Conservation (phyloP, 2,113 vertebrate species). For the Osmerus eperlanus region DNA sequence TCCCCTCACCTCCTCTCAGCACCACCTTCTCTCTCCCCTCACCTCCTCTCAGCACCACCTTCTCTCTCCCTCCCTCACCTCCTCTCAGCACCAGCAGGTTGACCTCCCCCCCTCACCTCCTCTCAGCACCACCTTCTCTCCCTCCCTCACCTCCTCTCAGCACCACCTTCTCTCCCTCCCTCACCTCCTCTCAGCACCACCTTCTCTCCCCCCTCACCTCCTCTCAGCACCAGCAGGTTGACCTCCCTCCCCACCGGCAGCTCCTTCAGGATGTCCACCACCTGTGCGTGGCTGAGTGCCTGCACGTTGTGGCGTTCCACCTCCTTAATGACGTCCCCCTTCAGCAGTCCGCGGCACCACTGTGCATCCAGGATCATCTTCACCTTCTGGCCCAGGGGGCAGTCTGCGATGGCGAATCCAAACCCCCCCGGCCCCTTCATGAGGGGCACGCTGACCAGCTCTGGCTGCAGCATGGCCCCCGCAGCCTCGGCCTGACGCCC, state of each 20-base stretch:
- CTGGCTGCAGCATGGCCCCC: constrained; percentile 77
- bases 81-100: too few species aligned
- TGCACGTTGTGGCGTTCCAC: constrained; percentile 95
- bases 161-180: too few species aligned
- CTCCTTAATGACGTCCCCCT: constrained; percentile 95
- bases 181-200: not conserved
- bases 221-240: constrained; percentile 87
- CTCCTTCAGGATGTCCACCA: constrained; percentile 98
- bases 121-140: too few species aligned
- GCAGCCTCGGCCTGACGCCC: constrained; percentile 73
- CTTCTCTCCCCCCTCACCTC: constrained; percentile 75
- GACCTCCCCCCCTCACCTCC: too few species aligned
- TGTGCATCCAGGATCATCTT: constrained; percentile 98
- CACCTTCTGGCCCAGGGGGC: constrained; percentile 93
- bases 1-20: too few species aligned
- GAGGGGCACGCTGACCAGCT: constrained; percentile 76
- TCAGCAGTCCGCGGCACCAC: constrained; percentile 94
- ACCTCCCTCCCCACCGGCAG: constrained; percentile 91
- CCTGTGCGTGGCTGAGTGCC: constrained; percentile 89
- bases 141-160: not conserved
- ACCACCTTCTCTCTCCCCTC: too few species aligned
- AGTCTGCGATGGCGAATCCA: constrained; percentile 96
- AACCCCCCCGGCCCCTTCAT: constrained; percentile 79
- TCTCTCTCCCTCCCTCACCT: too few species aligned
- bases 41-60: too few species aligned